Evolutionary conservation across 2,888 invertebrate genomes (phyloP).

Genomic region (Phengaris alcon): DNA sequence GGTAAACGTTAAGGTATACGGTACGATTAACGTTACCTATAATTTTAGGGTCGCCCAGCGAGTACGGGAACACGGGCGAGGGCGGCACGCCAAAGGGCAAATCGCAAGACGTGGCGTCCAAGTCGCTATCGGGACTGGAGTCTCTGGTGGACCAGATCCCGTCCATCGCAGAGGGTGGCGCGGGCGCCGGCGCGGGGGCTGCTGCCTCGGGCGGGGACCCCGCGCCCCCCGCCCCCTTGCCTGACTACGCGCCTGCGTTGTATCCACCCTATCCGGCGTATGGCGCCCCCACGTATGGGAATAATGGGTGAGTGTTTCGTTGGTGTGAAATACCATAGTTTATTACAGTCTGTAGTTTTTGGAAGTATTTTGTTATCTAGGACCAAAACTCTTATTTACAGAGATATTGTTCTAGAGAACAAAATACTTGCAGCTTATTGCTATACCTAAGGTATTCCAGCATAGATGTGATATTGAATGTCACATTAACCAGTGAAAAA

Average conservation of each 20-base stretch:
- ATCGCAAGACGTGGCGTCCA: conserved; percentile 88
- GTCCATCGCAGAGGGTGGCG: conserved; percentile 84
- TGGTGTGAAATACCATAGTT: too few species aligned
- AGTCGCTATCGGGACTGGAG: conserved; percentile 91
- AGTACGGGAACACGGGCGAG: conserved; percentile 53
- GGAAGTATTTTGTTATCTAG: too few species aligned
- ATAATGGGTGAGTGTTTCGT: conserved; percentile 57
- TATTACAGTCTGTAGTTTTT: too few species aligned
- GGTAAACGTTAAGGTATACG: too few species aligned
- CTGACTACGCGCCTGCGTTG: conserved; percentile 51
- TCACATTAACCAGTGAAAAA: too few species aligned
- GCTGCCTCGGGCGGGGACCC: conserved; percentile 42
- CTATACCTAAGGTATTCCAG: too few species aligned
- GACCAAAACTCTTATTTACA: too few species aligned
- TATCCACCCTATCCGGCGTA: conserved; percentile 66
- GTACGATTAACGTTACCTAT: neutral
- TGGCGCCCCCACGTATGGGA: conserved; percentile 57
- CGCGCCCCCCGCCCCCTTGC: conserved; percentile 51
- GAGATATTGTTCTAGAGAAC: too few species aligned
- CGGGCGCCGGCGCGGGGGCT: conserved; percentile 54
- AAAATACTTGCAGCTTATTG: too few species aligned
- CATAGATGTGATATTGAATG: too few species aligned
- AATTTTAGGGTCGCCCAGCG: conserved; percentile 59
- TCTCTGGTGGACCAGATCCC: conserved; percentile 95
- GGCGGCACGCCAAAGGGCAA: conserved; percentile 65